Evolutionary conservation across 1,140 invertebrate genomes (phyloP).

Genomic region (Lordiphosa stackelbergi): DNA sequence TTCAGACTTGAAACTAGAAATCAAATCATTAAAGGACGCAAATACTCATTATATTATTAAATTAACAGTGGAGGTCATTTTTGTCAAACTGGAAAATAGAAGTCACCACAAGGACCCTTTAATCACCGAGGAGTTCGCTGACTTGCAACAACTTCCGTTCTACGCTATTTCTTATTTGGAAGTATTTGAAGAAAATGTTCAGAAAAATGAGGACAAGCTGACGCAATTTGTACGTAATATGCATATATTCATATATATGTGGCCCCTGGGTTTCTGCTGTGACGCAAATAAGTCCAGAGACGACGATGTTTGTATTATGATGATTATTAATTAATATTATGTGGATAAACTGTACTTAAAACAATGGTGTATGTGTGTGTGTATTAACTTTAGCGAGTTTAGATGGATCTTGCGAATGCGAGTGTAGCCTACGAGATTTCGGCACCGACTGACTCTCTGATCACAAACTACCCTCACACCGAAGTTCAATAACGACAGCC

Average conservation of each 20-base stretch:
- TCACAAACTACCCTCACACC: too few species aligned
- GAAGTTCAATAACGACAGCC: too few species aligned
- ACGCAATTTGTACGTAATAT: constrained; percentile 13
- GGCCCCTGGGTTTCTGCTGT: too few species aligned
- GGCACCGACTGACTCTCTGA: too few species aligned
- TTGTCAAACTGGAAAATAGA: constrained; percentile 13
- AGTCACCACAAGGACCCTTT: constrained; percentile 3
- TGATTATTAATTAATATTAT: too few species aligned
- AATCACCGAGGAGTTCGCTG: not conserved
- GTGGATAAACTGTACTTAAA: too few species aligned
- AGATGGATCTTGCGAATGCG: too few species aligned
- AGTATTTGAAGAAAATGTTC: constrained; percentile 10
- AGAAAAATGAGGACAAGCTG: constrained; percentile 10
- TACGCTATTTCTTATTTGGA: constrained; percentile 5
- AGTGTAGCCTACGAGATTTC: too few species aligned
- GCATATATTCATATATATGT: constrained; percentile 4
- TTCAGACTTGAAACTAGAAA: constrained; percentile 7
- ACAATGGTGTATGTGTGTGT: too few species aligned
- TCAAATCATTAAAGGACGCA: constrained; percentile 2
- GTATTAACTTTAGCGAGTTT: too few species aligned
- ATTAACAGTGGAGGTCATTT: constrained; percentile 13
- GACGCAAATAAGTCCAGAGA: too few species aligned
- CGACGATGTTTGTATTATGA: too few species aligned
- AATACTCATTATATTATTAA: constrained; percentile 2
- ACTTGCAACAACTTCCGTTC: constrained; percentile 9